Base-by-base conservation (phyloP, 2,888 invertebrate genomes). In the Linyphia triangularis region DNA sequence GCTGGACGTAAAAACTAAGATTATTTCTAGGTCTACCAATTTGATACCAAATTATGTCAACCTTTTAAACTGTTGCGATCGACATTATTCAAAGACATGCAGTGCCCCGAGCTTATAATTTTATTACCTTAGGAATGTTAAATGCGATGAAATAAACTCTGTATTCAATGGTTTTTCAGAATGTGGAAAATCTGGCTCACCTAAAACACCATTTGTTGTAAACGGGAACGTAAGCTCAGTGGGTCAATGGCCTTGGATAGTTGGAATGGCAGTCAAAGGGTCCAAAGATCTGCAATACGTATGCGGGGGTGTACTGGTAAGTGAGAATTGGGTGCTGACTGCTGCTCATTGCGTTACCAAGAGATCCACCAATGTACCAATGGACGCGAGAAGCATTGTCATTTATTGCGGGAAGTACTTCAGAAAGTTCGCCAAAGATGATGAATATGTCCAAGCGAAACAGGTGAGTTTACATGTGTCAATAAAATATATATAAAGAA, bases 211-310 rank as follows among this genome's bases (percentile, higher is more conserved):
- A 0, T 89, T 84, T 28, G 57, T 89, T 0, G 79, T 84, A 2
- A 84, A 89, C 28, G 89, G 89, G 7, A 30, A 78, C n/a, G n/a
- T 51, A 13, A 84, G 67, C 6, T 43, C 33, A 5, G 63, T 84
- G 0, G 89, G 89, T 1, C 89, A 89, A 10, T 89, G 89, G 89
- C 89, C 89, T 1, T 89, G 89, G 89, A 83, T 83, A 16, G 78
- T 37, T 9, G 88, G 70, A n/a, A 9, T 88, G 3, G 78, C 72
- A 0, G 3, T 78, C 22, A 61, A 65, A 22, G 22, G 63, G 2
- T 26, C n/a, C 3, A 61, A 40, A 37, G 72, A 79, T 3, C 16
- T 33, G n/a, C 37, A 77, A 10, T 28, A 84, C 4, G 13, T 84
- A 5, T 89, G 89, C 28, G 89, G 89, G 1, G 89, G 72, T 1